Conservation (phyloP, 1,140 invertebrate species). For the Dreissena polymorpha region DNA sequence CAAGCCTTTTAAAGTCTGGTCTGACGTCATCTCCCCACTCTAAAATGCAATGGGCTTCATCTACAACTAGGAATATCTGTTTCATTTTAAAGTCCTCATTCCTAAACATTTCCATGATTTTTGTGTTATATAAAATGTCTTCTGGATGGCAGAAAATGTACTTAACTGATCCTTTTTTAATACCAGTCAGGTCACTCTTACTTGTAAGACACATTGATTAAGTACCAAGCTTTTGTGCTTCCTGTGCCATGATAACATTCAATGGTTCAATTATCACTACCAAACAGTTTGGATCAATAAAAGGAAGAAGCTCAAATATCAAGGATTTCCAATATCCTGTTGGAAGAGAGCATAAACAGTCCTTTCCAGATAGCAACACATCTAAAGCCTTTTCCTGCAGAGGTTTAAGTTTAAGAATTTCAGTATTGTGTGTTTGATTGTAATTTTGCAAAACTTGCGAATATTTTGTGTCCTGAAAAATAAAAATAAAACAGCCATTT, state of each 20-base stretch:
- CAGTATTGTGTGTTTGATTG: background rate
- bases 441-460: background rate
- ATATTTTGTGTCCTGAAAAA: background rate
- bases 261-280: conserved; percentile 26
- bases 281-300: conserved; percentile 3
- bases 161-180: background rate
- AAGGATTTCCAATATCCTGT: conserved; percentile 39
- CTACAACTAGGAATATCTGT: conserved; percentile 22
- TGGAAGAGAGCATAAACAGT: conserved; percentile 28
- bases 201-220: conserved; percentile 8
- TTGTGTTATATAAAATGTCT: conserved; percentile 11
- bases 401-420: background rate
- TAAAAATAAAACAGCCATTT: background rate
- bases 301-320: conserved; percentile 32
- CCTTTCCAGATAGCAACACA: conserved; percentile 16
- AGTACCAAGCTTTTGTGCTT: background rate
- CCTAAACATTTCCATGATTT: background rate
- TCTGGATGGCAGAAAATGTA: conserved; percentile 36
- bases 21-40: conserved; percentile 39
- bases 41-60: conserved; percentile 41
- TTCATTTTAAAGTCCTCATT: background rate
- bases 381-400: conserved; percentile 8
- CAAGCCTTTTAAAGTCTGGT: conserved; percentile 11
- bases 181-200: background rate
- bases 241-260: conserved; percentile 26